These are phyloP conservation scores for Hyperoodon ampullatus DNA, from an alignment of 2,113 vertebrate genomes.

Conservation along the genomic window DNA sequence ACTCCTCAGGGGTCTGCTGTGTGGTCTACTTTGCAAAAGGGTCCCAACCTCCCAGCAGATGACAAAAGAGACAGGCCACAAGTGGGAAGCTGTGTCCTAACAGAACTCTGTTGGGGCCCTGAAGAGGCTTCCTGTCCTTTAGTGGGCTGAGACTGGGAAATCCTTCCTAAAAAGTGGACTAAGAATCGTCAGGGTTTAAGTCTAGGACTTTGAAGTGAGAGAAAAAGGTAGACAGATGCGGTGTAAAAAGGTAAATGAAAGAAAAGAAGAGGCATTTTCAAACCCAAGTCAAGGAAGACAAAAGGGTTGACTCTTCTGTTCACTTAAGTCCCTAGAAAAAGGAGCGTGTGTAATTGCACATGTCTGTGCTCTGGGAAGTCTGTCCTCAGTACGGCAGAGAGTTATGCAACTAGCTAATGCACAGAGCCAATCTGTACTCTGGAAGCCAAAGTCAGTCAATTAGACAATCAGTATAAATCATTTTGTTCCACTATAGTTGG, in stretches of 20 bases:
- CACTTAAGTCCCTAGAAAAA: not conserved
- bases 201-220: not conserved
- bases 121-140: slow-evolving; percentile 58
- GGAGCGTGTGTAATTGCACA: not conserved
- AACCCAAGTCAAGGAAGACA: not conserved
- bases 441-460: not conserved
- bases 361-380: not conserved
- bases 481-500: not conserved
- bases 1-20: slow-evolving; percentile 61
- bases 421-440: not conserved
- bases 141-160: not conserved
- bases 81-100: slow-evolving; percentile 19
- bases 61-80: slow-evolving; percentile 48
- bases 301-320: not conserved
- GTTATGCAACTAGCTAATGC: not conserved
- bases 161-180: not conserved
- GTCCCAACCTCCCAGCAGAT: slow-evolving; percentile 69
- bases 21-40: slow-evolving; percentile 59
- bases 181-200: not conserved
- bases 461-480: not conserved
- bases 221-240: not conserved
- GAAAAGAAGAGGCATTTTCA: not conserved
- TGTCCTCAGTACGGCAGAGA: not conserved
- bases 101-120: slow-evolving; percentile 59
- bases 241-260: slow-evolving; percentile 41